A percentile compares a stretch with the other conserved stretches of the same genome.
Conservation (phyloP, 2,888 invertebrate genomes). For the Allophyes oxyacanthae region DNA sequence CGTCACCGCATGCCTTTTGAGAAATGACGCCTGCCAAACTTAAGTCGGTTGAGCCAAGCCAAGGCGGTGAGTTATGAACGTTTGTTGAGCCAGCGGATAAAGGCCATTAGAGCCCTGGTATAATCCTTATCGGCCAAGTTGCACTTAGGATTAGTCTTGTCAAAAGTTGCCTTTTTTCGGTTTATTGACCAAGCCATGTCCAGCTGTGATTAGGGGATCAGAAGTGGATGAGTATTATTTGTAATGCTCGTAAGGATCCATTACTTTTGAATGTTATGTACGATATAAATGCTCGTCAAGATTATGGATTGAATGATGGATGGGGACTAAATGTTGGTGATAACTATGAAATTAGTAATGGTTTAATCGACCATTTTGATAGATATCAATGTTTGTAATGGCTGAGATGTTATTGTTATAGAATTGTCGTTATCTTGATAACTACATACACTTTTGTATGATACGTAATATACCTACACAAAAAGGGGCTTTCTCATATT, state of each 20-base stretch:
- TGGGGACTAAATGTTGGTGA: constrained; percentile 1
- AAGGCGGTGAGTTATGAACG: constrained; percentile 86
- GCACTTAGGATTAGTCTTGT: constrained; percentile 89
- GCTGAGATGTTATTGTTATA: too few species aligned
- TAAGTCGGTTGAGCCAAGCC: constrained; percentile 88
- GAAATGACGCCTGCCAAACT: constrained; percentile 89
- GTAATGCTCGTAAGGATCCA: constrained; percentile 42
- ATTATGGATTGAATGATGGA: constrained; percentile 33
- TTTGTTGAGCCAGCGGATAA: constrained; percentile 87
- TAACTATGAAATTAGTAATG: background rate
- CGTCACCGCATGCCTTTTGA: constrained; percentile 88
- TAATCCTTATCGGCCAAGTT: constrained; percentile 89
- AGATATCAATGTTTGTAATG: background rate
- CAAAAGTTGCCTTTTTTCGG: constrained; percentile 85
- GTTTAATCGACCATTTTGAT: background rate
- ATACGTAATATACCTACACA: too few species aligned
- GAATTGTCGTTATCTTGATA: too few species aligned
- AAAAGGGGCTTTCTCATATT: too few species aligned
- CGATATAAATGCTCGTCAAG: constrained; percentile 25
- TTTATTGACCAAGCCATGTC: constrained; percentile 81
- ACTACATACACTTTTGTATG: too few species aligned
- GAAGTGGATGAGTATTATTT: constrained; percentile 59
- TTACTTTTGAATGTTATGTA: constrained; percentile 36
- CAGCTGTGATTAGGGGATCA: constrained; percentile 85
- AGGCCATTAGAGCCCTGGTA: constrained; percentile 85